These are phyloP conservation scores for Anastrepha ludens DNA, from an alignment of 1,140 invertebrate genomes.

Conservation along the genomic window DNA sequence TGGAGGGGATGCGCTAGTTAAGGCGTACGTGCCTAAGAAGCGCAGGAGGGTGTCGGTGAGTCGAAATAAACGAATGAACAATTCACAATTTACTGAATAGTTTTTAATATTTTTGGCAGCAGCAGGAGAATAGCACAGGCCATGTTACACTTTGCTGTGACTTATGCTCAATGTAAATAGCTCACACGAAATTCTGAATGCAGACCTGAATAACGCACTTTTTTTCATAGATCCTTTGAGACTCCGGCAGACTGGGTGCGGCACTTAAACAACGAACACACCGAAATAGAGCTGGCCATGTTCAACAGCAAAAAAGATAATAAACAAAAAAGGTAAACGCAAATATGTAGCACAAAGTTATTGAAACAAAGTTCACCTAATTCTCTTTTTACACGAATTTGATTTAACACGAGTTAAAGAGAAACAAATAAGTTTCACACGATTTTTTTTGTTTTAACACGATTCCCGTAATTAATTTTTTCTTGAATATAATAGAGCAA, in stretches of 20 bases:
- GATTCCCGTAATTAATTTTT: no score
- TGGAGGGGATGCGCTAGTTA: constrained; percentile 64
- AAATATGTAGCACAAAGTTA: no score
- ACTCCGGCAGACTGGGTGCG: constrained; percentile 89
- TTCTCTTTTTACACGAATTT: no score
- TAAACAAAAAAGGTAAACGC: constrained; percentile 62
- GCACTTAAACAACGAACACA: constrained; percentile 87
- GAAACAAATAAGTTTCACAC: no score
- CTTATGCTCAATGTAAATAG: constrained; percentile 83
- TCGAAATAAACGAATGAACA: background rate
- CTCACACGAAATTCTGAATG: background rate
- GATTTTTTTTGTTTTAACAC: no score
- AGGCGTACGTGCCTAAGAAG: constrained; percentile 77
- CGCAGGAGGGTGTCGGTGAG: constrained; percentile 76
- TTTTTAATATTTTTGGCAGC: constrained; percentile 61
- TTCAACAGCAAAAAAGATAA: constrained; percentile 80
- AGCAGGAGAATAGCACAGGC: constrained; percentile 70
- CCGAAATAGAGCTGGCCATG: constrained; percentile 86
- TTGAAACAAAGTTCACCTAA: no score
- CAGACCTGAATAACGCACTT: background rate
- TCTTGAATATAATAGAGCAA: no score
- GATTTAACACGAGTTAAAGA: no score
- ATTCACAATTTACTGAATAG: background rate
- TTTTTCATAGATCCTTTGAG: constrained; percentile 76
- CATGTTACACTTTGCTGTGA: constrained; percentile 78